Percentiles rank a stretch among this genome's conserved stretches.
These are phyloP conservation scores for Eriocheir sinensis DNA, from an alignment of 1,140 invertebrate genomes.

Conservation along the genomic window DNA sequence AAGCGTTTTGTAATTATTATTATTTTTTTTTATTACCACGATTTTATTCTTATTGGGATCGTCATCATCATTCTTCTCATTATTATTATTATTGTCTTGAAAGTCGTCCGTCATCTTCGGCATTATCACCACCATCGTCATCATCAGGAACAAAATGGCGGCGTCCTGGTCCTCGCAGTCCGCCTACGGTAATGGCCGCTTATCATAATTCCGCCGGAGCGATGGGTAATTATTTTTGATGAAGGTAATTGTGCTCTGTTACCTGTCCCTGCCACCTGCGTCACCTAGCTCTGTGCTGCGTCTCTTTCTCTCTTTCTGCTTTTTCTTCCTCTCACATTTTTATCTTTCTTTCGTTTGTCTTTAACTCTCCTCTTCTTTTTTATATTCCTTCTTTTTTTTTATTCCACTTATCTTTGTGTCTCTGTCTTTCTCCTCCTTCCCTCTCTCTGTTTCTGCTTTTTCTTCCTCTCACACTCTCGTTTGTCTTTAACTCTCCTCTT, in stretches of 20 bases:
- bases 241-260: not conserved
- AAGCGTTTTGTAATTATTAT: not conserved
- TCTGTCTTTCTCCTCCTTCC: not conserved
- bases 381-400: not conserved
- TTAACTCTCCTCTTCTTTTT: no score
- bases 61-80: not conserved
- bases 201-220: not conserved
- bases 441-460: no score
- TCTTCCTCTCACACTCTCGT: no score
- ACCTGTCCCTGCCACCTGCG: not conserved
- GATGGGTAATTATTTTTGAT: constrained; percentile 26
- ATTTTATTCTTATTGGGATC: not conserved
- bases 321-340: not conserved
- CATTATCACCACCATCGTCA: not conserved
- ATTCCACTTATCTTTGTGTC: not conserved
- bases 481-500: no score
- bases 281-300: no score
- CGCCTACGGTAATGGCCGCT: not conserved
- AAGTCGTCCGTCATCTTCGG: no score
- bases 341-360: no score
- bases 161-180: not conserved
- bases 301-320: not conserved
- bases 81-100: not conserved
- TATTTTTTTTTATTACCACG: not conserved
- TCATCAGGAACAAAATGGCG: not conserved